Conservation (phyloP, 2,888 invertebrate genomes). For the Beris morrisii region DNA sequence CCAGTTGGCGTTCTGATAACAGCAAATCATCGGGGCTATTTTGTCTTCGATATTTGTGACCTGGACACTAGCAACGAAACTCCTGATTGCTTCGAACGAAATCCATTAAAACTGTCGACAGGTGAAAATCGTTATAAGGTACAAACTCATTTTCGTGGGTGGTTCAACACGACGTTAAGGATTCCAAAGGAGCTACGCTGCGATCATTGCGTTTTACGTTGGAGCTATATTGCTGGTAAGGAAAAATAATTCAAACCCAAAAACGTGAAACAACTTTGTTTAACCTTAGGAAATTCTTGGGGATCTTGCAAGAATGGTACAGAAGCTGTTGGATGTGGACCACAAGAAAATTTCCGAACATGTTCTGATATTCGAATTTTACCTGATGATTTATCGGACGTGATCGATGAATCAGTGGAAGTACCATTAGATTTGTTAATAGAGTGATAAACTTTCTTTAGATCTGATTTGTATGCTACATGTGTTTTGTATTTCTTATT, state of each 20-base stretch:
- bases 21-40: conserved; percentile 58
- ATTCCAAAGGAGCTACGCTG: conserved; percentile 58
- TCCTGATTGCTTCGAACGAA: conserved; percentile 58
- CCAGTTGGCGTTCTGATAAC: conserved; percentile 53
- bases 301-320: conserved; percentile 51
- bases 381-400: no score
- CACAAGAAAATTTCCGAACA: conserved; percentile 56
- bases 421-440: no score
- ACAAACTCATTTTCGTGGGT: conserved; percentile 41
- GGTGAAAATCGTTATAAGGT: conserved; percentile 45
- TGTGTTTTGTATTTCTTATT: no score
- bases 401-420: no score
- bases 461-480: no score
- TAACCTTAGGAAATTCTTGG: conserved; percentile 53
- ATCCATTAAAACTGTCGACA: conserved; percentile 50
- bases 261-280: conserved; percentile 6
- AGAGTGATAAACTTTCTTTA: no score
- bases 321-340: conserved; percentile 52
- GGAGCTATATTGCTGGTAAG: conserved; percentile 60
- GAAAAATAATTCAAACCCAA: conserved; percentile 1
- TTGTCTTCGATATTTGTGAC: conserved; percentile 59
- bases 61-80: conserved; percentile 56
- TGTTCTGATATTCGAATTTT: conserved; percentile 53
- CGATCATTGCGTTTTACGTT: conserved; percentile 60
- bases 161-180: conserved; percentile 44